Percentiles rank a stretch among this genome's conserved stretches.
These are phyloP conservation scores for Zaprionus ghesquierei DNA, from an alignment of 1,140 invertebrate genomes.

Conservation along the genomic window DNA sequence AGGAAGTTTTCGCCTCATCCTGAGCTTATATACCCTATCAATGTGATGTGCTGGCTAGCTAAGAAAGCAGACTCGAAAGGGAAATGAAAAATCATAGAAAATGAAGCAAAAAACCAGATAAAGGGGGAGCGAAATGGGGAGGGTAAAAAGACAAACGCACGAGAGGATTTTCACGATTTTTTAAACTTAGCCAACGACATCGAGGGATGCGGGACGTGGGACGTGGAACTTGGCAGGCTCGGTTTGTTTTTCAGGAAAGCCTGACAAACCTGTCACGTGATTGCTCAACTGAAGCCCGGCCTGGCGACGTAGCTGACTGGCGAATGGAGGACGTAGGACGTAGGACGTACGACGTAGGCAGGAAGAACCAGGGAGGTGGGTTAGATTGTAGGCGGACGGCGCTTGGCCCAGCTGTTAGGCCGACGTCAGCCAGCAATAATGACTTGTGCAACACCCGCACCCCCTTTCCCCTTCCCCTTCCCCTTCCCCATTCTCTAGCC, in stretches of 20 bases:
- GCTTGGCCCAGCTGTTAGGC: slow-evolving; percentile 44
- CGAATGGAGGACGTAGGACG: too few species aligned
- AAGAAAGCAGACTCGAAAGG: slow-evolving; percentile 21
- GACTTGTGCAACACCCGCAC: slow-evolving; percentile 29
- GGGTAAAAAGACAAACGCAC: slow-evolving; percentile 21
- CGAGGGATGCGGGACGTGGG: not conserved
- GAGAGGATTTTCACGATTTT: slow-evolving; percentile 52
- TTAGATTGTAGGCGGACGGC: not conserved
- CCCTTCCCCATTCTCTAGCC: not conserved
- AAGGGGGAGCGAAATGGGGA: not conserved
- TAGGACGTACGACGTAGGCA: not conserved
- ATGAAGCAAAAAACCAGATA: not conserved
- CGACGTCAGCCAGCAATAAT: slow-evolving; percentile 59
- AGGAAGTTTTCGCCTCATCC: not conserved
- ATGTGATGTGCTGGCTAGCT: slow-evolving; percentile 13
- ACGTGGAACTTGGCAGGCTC: slow-evolving; percentile 52
- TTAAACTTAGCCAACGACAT: not conserved
- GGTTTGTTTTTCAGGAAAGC: slow-evolving; percentile 67
- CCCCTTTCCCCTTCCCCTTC: not conserved
- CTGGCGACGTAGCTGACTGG: not conserved
- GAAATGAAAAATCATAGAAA: slow-evolving; percentile 28
- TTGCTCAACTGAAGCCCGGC: slow-evolving; percentile 61
- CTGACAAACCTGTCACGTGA: slow-evolving; percentile 78
- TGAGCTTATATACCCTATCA: not conserved
- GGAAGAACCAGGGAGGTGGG: too few species aligned